Percentiles rank a stretch among this genome's conserved stretches.
Conservation (phyloP, 2,113 vertebrate species). For the Formicarius rufipectus region DNA sequence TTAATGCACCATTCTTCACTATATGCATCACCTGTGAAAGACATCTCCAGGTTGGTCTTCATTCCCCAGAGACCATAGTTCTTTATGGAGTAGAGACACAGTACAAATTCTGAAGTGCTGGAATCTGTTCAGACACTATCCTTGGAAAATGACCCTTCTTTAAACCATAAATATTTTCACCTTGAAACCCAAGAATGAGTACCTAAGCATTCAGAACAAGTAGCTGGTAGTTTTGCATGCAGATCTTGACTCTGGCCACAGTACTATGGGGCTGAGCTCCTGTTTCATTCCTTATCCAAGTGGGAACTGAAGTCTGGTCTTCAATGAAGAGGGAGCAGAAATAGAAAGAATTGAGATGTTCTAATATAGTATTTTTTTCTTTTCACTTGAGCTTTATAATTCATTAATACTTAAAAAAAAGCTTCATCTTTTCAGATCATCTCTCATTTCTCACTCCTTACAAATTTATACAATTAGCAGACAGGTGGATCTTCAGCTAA, state of each 20-base stretch:
- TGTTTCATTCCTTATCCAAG: not conserved
- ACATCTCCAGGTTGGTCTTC: not conserved
- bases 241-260: not conserved
- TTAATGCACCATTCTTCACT: not conserved
- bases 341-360: not conserved
- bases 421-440: not conserved
- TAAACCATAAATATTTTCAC: not conserved
- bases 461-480: not conserved
- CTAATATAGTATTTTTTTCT: not conserved
- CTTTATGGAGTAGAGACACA: not conserved
- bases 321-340: not conserved
- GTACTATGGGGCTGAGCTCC: not conserved
- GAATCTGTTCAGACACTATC: not conserved
- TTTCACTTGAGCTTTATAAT: fast-evolving
- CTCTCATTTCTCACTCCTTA: not conserved
- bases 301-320: not conserved
- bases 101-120: not conserved
- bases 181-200: not conserved
- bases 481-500: not conserved
- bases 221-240: not conserved
- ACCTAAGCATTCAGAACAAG: not conserved
- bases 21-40: not conserved
- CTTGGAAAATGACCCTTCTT: not conserved
- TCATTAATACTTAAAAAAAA: not conserved
- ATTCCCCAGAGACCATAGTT: not conserved